Conservation (phyloP, 64 coral and sea anemone species). For the Cladopsammia gracilis region DNA sequence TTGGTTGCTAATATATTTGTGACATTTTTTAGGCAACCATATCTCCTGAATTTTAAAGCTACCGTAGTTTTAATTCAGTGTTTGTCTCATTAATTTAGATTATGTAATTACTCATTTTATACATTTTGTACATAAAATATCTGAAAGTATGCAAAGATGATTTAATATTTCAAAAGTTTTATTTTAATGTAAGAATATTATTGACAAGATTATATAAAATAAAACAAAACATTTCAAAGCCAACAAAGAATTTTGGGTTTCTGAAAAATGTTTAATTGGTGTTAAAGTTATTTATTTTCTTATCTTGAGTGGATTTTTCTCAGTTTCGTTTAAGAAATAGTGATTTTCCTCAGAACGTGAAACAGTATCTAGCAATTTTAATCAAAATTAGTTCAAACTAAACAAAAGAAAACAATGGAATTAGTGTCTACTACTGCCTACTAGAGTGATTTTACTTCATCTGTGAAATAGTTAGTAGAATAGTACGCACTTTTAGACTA, state of each 20-base stretch:
- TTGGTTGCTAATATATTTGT: no score
- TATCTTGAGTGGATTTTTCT: not conserved
- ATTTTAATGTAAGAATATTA: not conserved
- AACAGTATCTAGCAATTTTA: no score
- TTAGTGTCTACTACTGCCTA: no score
- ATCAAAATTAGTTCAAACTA: no score
- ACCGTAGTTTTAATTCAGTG: not conserved
- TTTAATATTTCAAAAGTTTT: not conserved
- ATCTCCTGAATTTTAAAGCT: not conserved
- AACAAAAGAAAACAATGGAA: no score
- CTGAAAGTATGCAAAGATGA: not conserved
- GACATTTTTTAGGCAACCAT: not conserved
- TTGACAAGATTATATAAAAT: not conserved
- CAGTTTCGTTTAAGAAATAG: no score
- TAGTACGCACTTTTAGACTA: no score
- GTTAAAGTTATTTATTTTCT: not conserved
- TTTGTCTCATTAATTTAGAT: not conserved
- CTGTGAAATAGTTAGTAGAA: no score
- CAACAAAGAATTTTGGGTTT: not conserved
- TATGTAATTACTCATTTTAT: conserved; percentile 4
- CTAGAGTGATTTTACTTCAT: no score
- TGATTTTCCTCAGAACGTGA: no score
- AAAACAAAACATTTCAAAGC: not conserved
- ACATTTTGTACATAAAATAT: conserved; percentile 22
- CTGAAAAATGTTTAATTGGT: not conserved